Evolutionary conservation across 1,140 invertebrate genomes (phyloP).

Genomic region (Ostrea denselamellosa): DNA sequence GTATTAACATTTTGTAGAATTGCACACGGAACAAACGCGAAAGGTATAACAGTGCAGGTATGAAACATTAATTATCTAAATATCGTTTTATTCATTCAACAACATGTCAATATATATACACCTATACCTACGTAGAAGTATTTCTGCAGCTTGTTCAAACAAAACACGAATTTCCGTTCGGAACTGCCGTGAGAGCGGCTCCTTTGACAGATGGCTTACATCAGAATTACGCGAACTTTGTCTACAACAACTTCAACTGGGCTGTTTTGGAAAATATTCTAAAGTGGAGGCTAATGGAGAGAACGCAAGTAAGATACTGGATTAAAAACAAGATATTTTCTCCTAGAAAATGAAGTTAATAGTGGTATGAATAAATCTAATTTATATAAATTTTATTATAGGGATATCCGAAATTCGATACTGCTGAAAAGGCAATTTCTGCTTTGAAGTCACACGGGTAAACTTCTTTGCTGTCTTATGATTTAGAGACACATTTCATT

Average conservation of each 20-base stretch:
- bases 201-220: slow-evolving; percentile 44
- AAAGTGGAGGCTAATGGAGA: slow-evolving; percentile 64
- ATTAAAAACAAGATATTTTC: not conserved
- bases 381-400: not conserved
- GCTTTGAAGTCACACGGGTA: slow-evolving; percentile 45
- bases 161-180: slow-evolving; percentile 62
- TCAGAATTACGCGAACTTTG: slow-evolving; percentile 57
- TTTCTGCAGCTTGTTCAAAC: slow-evolving; percentile 52
- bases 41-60: not conserved
- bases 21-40: not conserved
- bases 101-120: not conserved
- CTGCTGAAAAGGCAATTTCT: slow-evolving; percentile 40
- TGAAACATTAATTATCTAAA: not conserved
- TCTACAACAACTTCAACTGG: slow-evolving; percentile 69
- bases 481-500: no score
- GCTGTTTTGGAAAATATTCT: slow-evolving; percentile 63
- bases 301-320: slow-evolving; percentile 68
- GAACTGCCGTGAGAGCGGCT: slow-evolving; percentile 55
- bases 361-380: not conserved
- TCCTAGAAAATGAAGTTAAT: not conserved
- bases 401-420: slow-evolving; percentile 49
- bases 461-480: not conserved
- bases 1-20: not conserved
- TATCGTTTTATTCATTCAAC: not conserved
- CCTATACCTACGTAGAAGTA: not conserved